phyloP scores from a whole-genome alignment of 2,888 invertebrate species.

The Ichneumon xanthorius region DNA sequence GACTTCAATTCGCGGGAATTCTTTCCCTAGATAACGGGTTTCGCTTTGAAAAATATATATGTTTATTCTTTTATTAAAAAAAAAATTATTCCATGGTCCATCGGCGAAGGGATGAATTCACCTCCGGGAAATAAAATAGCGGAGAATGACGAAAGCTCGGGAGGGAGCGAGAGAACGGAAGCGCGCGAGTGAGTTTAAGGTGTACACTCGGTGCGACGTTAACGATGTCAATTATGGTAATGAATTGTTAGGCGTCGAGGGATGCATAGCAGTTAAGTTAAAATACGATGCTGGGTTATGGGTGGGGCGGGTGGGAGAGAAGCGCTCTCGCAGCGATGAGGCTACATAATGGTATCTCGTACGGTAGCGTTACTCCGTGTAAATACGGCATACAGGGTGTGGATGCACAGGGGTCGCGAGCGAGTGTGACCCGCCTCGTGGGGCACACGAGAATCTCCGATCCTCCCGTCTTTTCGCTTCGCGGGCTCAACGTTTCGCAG shows the following conservation, averaged over 20 bases:
- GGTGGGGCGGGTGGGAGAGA: slow-evolving; percentile 33
- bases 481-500: neutral
- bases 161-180: slow-evolving; percentile 36
- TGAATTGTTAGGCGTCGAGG: slow-evolving; percentile 73
- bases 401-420: slow-evolving; percentile 31
- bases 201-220: slow-evolving; percentile 69
- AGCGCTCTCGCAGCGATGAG: slow-evolving; percentile 25
- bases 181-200: slow-evolving; percentile 59
- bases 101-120: slow-evolving; percentile 59
- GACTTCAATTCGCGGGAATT: neutral
- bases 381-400: slow-evolving; percentile 13
- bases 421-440: slow-evolving; percentile 27
- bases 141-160: slow-evolving; percentile 2
- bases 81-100: slow-evolving; percentile 26
- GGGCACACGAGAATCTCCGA: slow-evolving; percentile 24
- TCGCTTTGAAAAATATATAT: neutral
- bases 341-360: slow-evolving; percentile 51
- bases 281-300: slow-evolving; percentile 68
- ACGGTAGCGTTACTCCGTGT: slow-evolving; percentile 36
- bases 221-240: slow-evolving; percentile 76
- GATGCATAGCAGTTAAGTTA: slow-evolving; percentile 74
- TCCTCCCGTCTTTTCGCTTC: slow-evolving; percentile 39
- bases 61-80: neutral
- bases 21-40: neutral
- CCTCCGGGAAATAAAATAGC: slow-evolving; percentile 50